A percentile compares a stretch with the other conserved stretches of the same genome.
Evolutionary conservation across 2,888 invertebrate genomes (phyloP).

Genomic region (Anorthoa munda): DNA sequence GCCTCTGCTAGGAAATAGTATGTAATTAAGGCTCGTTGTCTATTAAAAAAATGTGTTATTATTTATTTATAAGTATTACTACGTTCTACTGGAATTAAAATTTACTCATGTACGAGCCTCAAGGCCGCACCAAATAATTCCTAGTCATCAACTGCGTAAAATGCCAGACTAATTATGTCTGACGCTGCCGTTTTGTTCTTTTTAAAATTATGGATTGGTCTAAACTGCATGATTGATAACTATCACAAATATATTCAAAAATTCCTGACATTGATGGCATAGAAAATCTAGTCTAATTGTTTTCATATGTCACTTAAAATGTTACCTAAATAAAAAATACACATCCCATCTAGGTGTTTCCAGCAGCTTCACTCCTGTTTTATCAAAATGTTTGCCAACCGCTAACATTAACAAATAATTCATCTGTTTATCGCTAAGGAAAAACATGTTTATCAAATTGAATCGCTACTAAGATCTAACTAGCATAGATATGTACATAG

Average conservation of each 20-base stretch:
- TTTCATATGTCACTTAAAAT: too few relatives aligned
- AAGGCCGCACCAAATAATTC: background rate
- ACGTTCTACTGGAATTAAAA: too few relatives aligned
- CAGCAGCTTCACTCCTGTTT: background rate
- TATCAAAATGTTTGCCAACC: conserved; percentile 16
- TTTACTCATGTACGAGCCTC: background rate
- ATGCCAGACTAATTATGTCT: conserved; percentile 9
- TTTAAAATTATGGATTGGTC: background rate
- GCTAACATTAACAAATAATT: background rate
- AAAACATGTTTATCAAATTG: conserved; percentile 10
- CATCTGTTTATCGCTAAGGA: conserved; percentile 2
- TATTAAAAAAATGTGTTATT: too few relatives aligned
- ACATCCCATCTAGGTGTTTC: too few relatives aligned
- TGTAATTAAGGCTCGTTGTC: too few relatives aligned
- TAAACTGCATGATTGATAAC: background rate
- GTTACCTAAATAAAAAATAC: too few relatives aligned
- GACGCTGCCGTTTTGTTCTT: background rate
- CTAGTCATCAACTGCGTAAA: background rate
- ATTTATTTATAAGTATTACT: too few relatives aligned
- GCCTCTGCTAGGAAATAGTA: too few relatives aligned
- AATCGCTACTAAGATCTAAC: conserved; percentile 1
- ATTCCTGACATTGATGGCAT: background rate
- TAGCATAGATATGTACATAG: conserved; percentile 1
- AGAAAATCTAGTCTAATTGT: background rate
- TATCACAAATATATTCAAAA: background rate